phyloP scores from a whole-genome alignment of 1,140 invertebrate species.

The Bombyx mandarina region DNA sequence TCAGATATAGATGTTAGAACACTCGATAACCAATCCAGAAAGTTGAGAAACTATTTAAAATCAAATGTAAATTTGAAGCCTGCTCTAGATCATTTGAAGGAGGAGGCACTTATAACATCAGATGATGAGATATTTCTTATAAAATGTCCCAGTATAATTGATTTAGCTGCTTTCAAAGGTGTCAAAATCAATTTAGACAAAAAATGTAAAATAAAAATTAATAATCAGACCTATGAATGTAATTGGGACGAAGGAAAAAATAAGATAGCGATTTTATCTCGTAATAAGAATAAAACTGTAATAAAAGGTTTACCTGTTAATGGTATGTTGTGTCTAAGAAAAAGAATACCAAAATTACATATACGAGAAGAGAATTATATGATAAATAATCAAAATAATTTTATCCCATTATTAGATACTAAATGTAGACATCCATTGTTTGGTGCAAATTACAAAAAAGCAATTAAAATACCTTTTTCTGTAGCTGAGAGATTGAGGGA shows the following conservation, averaged over 20 bases:
- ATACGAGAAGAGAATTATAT: constrained; percentile 30
- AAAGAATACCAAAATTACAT: constrained; percentile 44
- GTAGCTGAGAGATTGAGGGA: constrained; percentile 26
- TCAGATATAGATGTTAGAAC: constrained; percentile 1
- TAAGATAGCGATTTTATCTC: constrained; percentile 21
- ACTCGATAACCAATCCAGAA: constrained; percentile 11
- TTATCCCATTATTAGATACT: constrained; percentile 48
- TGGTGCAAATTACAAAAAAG: constrained; percentile 44
- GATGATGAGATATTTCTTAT: constrained; percentile 50
- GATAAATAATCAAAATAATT: constrained; percentile 31
- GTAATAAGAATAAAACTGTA: constrained; percentile 14
- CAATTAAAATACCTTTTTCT: constrained; percentile 31
- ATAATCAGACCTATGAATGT: constrained; percentile 37
- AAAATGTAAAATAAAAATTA: constrained; percentile 47
- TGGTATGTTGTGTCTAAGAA: constrained; percentile 28
- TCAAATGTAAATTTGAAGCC: constrained; percentile 22
- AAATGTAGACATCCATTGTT: constrained; percentile 55
- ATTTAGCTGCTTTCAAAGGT: constrained; percentile 25
- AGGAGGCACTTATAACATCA: constrained; percentile 16
- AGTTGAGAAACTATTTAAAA: constrained; percentile 25
- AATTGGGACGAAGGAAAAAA: constrained; percentile 16
- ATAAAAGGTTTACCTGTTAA: constrained; percentile 30
- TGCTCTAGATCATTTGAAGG: constrained; percentile 5
- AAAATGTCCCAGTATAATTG: constrained; percentile 35
- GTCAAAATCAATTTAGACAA: constrained; percentile 23